phyloP scores from a whole-genome alignment of 2,797 vertebrate genomes.

The Ibycter americanus region DNA sequence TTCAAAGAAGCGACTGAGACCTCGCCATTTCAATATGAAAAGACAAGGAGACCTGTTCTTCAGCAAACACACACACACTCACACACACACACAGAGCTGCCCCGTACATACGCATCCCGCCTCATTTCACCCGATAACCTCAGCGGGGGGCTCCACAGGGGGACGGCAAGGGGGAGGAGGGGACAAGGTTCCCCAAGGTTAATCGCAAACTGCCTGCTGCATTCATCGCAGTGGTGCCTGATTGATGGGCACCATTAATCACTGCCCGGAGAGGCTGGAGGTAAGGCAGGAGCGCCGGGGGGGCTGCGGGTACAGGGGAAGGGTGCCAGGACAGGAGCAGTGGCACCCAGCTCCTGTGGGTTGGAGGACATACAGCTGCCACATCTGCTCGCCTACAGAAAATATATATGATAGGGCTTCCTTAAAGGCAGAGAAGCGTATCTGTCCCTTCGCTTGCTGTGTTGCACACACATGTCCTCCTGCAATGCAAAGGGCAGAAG shows the following conservation, averaged over 20 bases:
- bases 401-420: neutral
- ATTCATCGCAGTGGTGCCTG: neutral
- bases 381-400: neutral
- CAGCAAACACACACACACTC: neutral
- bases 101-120: neutral
- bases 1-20: constrained; percentile 47
- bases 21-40: constrained; percentile 58
- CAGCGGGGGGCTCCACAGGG: neutral
- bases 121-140: constrained; percentile 60
- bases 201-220: constrained; percentile 2
- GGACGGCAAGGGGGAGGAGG: neutral
- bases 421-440: neutral
- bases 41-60: constrained; percentile 5
- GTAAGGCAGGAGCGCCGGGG: neutral
- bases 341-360: neutral
- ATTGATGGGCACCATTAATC: constrained; percentile 61
- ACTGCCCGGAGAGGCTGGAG: constrained; percentile 14
- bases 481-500: neutral
- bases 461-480: rapidly evolving
- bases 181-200: constrained; percentile 30
- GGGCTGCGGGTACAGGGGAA: neutral
- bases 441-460: neutral
- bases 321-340: neutral
- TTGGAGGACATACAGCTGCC: neutral
- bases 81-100: too few relatives aligned